phyloP scores from a whole-genome alignment of 2,888 invertebrate species.

The Diplazon laetatorius region DNA sequence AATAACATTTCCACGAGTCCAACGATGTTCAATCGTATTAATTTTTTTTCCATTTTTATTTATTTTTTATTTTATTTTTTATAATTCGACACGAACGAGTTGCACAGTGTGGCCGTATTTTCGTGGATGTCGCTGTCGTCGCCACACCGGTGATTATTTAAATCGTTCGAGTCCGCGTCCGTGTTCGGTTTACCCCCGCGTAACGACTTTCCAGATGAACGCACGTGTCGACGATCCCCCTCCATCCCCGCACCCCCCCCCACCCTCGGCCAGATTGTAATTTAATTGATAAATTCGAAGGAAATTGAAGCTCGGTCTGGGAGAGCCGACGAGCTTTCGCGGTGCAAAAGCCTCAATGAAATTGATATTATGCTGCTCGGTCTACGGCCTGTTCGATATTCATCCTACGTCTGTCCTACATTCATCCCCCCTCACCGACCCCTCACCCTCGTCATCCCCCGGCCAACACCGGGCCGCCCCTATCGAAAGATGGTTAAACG shows the following conservation, averaged over 20 bases:
- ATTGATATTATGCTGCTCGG: constrained; percentile 60
- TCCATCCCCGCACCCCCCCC: no score
- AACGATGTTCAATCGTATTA: constrained; percentile 35
- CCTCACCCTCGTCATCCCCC: no score
- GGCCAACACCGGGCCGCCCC: no score
- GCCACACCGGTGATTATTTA: constrained; percentile 59
- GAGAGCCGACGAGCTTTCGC: constrained; percentile 67
- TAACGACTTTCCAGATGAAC: constrained; percentile 66
- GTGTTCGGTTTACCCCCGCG: constrained; percentile 49
- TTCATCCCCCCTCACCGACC: neutral
- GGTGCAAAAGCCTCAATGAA: constrained; percentile 54
- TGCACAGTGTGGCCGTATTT: constrained; percentile 43
- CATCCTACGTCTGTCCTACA: constrained; percentile 57
- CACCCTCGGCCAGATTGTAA: constrained; percentile 78
- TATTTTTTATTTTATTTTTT: no score
- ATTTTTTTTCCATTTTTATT: no score
- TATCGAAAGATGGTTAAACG: constrained; percentile 32
- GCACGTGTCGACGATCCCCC: constrained; percentile 64
- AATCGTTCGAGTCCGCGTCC: constrained; percentile 61
- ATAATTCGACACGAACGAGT: no score
- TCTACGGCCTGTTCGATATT: constrained; percentile 72
- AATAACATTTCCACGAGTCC: constrained; percentile 8
- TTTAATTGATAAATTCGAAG: constrained; percentile 79
- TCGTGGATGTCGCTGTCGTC: constrained; percentile 48
- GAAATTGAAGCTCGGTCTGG: constrained; percentile 78